Evolutionary conservation across 2,888 invertebrate genomes (phyloP), one percentile per base, ranked within the genome.

Genomic region (Alentia gelatinosa): DNA sequence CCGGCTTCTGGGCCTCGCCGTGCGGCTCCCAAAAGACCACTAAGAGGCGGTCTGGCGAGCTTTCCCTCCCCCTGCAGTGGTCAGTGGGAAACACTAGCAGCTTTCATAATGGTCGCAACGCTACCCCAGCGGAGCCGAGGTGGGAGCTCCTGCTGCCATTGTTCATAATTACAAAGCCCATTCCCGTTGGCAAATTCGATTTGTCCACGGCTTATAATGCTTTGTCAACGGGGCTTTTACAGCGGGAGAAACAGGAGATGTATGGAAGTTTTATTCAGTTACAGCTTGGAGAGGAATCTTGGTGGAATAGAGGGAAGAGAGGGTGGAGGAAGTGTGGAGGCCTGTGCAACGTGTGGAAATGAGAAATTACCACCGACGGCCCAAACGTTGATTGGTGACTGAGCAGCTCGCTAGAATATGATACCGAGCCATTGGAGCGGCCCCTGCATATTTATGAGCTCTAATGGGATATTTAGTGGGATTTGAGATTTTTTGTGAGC

Each of bases 401-500:
- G 37, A 79, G 79, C 37, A 79, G 79, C 79, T 35, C 39, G 37
- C 79, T 79, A 56, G 79, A 79, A 79, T 79, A 79, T 79, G 79
- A 79, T 79, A 79, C 39, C 30, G 79, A 37, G 79, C 79, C 37
- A 26, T 19, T 15, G 37, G 79, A 79, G 79, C 39, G 12, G 74
- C 37, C 15, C 79, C 79, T 79, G 79, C 79, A 79, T 79, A 79
- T 79, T 79, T 79, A 79, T 79, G 39, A 79, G 79, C 39, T 79
- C 79, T 79, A 79, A 79, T 79, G 19, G 79, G 79, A 79, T 79
- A 79, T 79, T 79, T 79, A 79, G 79, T 79, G 79, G 79, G 79
- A 79, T 79, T 79, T 79, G 37, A n/a, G 63, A 3, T 75, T 79
- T 79, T 79, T 79, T 79, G 79, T 19, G 79, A 19, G 79, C 37